Percentiles rank a stretch among this genome's conserved stretches.
Evolutionary conservation across 2,113 vertebrate genomes (phyloP).

Genomic region (Sylvietta virens): DNA sequence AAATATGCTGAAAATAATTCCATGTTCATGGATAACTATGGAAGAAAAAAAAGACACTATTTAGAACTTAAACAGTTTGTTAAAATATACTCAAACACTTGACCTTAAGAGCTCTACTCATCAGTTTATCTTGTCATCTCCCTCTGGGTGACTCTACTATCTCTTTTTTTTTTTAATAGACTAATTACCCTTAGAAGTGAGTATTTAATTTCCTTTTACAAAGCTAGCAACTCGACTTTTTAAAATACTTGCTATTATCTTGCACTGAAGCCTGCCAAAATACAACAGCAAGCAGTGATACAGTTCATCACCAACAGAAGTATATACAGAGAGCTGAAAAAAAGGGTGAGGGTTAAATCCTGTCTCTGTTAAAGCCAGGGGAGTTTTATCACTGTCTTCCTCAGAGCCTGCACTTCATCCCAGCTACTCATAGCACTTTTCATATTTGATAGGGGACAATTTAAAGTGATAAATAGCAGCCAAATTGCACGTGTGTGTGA

Average conservation of each 20-base stretch:
- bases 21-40: neutral
- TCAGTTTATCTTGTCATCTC: neutral
- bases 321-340: neutral
- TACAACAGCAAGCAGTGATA: neutral
- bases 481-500: neutral
- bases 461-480: slow-evolving; percentile 31
- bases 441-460: slow-evolving; percentile 3
- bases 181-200: neutral
- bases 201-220: neutral
- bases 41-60: neutral
- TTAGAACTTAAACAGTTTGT: neutral
- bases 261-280: neutral
- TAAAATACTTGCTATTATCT: neutral
- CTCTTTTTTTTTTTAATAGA: neutral
- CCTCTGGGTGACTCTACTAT: neutral
- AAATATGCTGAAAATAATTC: neutral
- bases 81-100: neutral
- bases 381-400: slow-evolving; percentile 20
- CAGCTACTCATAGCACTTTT: slow-evolving; percentile 16
- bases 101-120: neutral
- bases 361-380: neutral
- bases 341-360: neutral
- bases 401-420: slow-evolving; percentile 10
- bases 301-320: neutral
- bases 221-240: neutral